Base-by-base conservation (phyloP, 2,797 vertebrate species). In the Protonibea diacanthus region DNA sequence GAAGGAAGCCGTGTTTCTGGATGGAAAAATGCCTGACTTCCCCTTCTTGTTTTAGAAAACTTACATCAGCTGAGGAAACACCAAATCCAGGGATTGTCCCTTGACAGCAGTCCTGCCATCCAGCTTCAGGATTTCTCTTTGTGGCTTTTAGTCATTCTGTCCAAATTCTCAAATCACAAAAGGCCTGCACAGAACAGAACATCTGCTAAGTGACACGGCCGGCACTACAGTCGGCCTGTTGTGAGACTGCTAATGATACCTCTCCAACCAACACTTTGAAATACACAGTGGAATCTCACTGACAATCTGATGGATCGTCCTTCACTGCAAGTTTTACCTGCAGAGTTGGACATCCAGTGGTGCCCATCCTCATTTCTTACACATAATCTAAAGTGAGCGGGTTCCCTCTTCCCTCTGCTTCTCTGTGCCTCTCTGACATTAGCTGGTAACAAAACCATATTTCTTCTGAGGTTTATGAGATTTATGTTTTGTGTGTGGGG, bases 301-400 rank as follows among this genome's bases (percentile, higher is more conserved):
- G 64, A 70, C 63, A 58, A 49, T 56, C 68, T 77, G 72, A 85
- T 78, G 20, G 71, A 80, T 75, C 23, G 49, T 64, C 47, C 76
- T 63, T 84, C 51, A 64, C 25, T 71, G 51, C 29, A 58, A 29
- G 48, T 52, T 83, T 61, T 61, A 76, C 74, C 82, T 59, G 45
- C 74, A 64, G 74, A 68, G 42, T 56, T 42, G 42, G 45, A 77
- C 64, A 33, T 68, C 69, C 61, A 57, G 47, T 12, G 42, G 38
- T 27, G 40, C 71, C 65, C 23, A 42, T 70, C 58, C 71, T 60
- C 62, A 78, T 74, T 79, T 72, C 56, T 62, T 56, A 14, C 59
- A 74, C 53, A 57, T 72, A 66, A 87, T 83, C 59, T 63, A 33
- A 82, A 85, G 71, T 62, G 78, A 82, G 63, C 40, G 45, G 57